Evolutionary conservation across 1,140 invertebrate genomes (phyloP).

Genomic region (Neelides sp.): DNA sequence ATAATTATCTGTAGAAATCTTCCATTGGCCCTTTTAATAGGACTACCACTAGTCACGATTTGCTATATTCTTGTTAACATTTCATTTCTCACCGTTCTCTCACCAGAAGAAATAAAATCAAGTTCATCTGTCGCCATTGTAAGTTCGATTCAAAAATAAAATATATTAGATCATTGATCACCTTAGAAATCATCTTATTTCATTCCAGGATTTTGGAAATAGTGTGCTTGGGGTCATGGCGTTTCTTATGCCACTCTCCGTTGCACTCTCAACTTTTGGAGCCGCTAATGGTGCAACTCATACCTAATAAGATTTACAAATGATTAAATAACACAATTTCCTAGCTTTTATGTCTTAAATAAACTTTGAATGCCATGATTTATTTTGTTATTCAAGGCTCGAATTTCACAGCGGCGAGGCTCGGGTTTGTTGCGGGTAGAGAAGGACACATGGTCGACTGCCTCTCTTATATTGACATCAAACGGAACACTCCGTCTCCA

Average conservation of each 20-base stretch:
- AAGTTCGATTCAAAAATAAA: slow-evolving; percentile 34
- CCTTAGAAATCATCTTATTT: background rate
- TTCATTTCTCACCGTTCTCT: slow-evolving; percentile 78
- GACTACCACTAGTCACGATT: slow-evolving; percentile 69
- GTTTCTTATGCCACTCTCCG: slow-evolving; percentile 42
- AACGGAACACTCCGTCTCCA: slow-evolving; percentile 42
- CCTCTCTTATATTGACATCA: slow-evolving; percentile 44
- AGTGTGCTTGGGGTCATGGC: slow-evolving; percentile 27
- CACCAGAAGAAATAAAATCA: slow-evolving; percentile 59
- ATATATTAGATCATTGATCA: background rate
- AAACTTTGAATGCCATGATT: slow-evolving; percentile 24
- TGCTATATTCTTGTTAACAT: slow-evolving; percentile 85
- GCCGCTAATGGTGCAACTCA: slow-evolving; percentile 55
- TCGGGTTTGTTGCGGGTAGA: slow-evolving; percentile 44
- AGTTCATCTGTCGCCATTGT: slow-evolving; percentile 76
- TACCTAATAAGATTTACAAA: slow-evolving; percentile 56
- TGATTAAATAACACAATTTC: slow-evolving; percentile 39
- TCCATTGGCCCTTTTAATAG: slow-evolving; percentile 64
- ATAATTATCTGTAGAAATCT: slow-evolving; percentile 41
- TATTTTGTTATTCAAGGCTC: slow-evolving; percentile 26
- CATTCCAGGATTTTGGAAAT: slow-evolving; percentile 23
- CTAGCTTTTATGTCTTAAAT: slow-evolving; percentile 14
- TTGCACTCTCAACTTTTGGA: slow-evolving; percentile 47
- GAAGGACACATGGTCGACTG: slow-evolving; percentile 45
- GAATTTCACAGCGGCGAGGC: slow-evolving; percentile 29